phyloP scores from a whole-genome alignment of 2,113 vertebrate species.

The Amphiprion ocellaris region DNA sequence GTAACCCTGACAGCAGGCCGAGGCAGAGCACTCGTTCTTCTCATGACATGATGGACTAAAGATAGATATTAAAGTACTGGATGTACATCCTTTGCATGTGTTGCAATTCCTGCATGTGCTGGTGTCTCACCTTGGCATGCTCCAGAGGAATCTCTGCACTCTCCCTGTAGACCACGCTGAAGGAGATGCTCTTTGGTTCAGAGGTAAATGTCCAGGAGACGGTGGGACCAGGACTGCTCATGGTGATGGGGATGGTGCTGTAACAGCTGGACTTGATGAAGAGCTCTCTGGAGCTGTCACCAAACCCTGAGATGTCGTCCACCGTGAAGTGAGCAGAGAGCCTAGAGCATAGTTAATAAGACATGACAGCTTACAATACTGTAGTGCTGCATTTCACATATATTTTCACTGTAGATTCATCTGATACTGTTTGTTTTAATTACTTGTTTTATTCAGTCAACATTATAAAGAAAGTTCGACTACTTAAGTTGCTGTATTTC shows the following conservation, averaged over 20 bases:
- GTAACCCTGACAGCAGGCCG: not conserved
- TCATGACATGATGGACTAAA: constrained; percentile 4
- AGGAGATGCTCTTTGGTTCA: constrained; percentile 94
- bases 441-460: no score
- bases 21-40: not conserved
- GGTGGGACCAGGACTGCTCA: constrained; percentile 85
- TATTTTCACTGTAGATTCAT: not conserved
- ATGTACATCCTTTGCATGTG: no score
- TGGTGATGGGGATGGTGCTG: constrained; percentile 89
- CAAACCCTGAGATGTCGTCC: constrained; percentile 89
- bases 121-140: constrained; percentile 89
- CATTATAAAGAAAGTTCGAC: no score
- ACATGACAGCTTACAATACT: not conserved
- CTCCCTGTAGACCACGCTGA: constrained; percentile 92
- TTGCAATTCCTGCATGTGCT: not conserved
- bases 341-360: constrained; percentile 72
- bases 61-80: not conserved
- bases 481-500: no score
- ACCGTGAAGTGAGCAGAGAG: constrained; percentile 85
- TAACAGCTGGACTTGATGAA: constrained; percentile 95
- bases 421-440: no score
- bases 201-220: constrained; percentile 96
- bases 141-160: constrained; percentile 85
- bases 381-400: not conserved
- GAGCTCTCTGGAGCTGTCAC: constrained; percentile 89